Conservation (phyloP, 2,797 vertebrate genomes). For the Sphenodon punctatus region DNA sequence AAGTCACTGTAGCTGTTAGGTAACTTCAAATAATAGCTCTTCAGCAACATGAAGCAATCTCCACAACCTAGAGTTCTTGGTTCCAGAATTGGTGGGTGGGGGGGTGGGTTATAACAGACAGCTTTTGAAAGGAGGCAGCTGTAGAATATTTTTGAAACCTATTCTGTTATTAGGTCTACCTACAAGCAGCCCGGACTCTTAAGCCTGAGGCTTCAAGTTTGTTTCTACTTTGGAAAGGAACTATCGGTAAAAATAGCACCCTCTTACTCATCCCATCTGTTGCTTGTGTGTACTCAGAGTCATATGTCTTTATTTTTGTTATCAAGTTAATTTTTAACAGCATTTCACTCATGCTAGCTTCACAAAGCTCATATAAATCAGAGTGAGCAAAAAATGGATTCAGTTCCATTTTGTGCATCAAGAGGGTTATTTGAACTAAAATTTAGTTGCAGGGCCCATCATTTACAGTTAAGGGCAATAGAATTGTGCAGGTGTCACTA, state of each 20-base stretch:
- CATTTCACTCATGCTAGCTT: not conserved
- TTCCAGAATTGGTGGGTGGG: no score
- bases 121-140: constrained; percentile 1
- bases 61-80: not conserved
- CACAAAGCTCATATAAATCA: not conserved
- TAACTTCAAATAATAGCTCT: not conserved
- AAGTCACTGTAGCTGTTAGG: not conserved
- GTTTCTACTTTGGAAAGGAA: not conserved
- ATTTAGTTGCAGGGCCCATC: not conserved
- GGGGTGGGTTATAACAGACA: not conserved
- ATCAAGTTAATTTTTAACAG: not conserved
- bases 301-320: not conserved
- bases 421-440: not conserved
- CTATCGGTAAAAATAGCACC: not conserved
- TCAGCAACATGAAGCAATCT: not conserved
- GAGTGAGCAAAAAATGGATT: not conserved
- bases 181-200: not conserved
- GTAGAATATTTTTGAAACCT: not conserved
- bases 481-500: not conserved
- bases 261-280: not conserved
- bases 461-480: not conserved
- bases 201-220: not conserved
- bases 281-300: not conserved
- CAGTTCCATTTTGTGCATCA: not conserved
- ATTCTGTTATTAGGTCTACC: not conserved